A percentile compares a stretch with the other conserved stretches of the same genome.
Evolutionary conservation across 2,888 invertebrate species (phyloP).

Genomic region (Cantharis rustica): DNA sequence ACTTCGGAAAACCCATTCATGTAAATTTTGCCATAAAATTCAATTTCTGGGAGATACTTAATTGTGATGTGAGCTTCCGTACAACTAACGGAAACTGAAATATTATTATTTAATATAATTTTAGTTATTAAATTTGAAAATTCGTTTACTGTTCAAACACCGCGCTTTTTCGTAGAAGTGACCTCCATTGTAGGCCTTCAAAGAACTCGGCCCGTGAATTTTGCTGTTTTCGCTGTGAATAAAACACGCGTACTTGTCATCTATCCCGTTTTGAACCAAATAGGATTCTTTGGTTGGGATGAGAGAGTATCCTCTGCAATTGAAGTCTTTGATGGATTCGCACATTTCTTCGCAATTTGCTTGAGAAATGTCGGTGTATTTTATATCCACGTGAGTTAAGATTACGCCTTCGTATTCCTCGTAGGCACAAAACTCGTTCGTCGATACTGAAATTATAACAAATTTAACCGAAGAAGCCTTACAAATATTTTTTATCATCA

Average conservation of each 20-base stretch:
- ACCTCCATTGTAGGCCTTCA: slow-evolving; percentile 63
- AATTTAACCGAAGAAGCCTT: too few relatives aligned
- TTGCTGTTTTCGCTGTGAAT: slow-evolving; percentile 83
- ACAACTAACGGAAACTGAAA: slow-evolving; percentile 78
- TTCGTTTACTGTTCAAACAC: slow-evolving; percentile 78
- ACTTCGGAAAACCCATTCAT: slow-evolving; percentile 76
- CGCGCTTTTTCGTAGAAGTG: slow-evolving; percentile 80
- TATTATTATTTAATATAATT: background rate
- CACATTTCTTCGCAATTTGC: slow-evolving; percentile 64
- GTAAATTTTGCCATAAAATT: slow-evolving; percentile 77
- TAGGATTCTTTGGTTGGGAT: slow-evolving; percentile 35
- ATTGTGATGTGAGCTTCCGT: slow-evolving; percentile 72
- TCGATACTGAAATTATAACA: slow-evolving; percentile 56
- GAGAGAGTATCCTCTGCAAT: slow-evolving; percentile 73
- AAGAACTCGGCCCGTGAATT: slow-evolving; percentile 75
- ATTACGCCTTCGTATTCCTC: slow-evolving; percentile 76
- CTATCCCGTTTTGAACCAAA: slow-evolving; percentile 31
- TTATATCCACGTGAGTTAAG: slow-evolving; percentile 66
- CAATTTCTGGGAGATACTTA: slow-evolving; percentile 65
- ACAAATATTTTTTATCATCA: too few relatives aligned
- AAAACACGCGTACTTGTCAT: slow-evolving; percentile 59
- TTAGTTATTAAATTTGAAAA: background rate
- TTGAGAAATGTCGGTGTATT: slow-evolving; percentile 58
- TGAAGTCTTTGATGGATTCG: slow-evolving; percentile 66
- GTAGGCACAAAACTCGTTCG: slow-evolving; percentile 72